A percentile compares a stretch with the other conserved stretches of the same genome.
Conservation (phyloP, 1,140 invertebrate genomes). For the Himalopsyche phryganea region DNA sequence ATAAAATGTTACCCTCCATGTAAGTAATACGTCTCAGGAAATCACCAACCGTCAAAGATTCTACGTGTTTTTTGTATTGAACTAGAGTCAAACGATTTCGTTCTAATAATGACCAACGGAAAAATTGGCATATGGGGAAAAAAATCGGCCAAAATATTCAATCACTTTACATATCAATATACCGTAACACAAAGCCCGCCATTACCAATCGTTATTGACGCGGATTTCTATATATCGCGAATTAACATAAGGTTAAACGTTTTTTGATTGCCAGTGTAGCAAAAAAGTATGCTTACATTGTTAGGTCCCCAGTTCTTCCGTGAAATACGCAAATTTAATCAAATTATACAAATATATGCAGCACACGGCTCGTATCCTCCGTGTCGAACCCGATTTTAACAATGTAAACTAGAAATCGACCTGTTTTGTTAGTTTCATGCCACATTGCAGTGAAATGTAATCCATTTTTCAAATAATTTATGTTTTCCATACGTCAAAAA, state of each 20-base stretch:
- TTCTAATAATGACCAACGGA: too few relatives aligned
- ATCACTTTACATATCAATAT: too few relatives aligned
- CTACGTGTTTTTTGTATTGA: too few relatives aligned
- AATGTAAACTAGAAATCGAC: conserved; percentile 24
- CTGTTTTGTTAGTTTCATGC: conserved; percentile 8
- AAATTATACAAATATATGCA: conserved; percentile 28
- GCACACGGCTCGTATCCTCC: conserved; percentile 27
- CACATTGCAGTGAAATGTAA: conserved; percentile 3
- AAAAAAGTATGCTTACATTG: conserved; percentile 30
- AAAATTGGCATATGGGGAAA: too few relatives aligned
- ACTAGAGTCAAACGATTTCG: too few relatives aligned
- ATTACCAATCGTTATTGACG: conserved; percentile 23
- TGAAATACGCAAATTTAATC: conserved; percentile 11
- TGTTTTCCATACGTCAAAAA: not conserved
- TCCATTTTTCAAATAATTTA: conserved; percentile 12
- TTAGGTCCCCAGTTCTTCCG: conserved; percentile 1
- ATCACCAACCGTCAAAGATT: too few relatives aligned
- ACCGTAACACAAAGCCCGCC: conserved; percentile 12
- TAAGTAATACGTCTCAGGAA: too few relatives aligned
- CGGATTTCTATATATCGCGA: conserved; percentile 15
- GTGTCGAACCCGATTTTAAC: conserved; percentile 1
- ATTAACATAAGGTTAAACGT: conserved; percentile 31
- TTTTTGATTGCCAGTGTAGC: conserved; percentile 25
- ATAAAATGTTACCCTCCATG: too few relatives aligned
- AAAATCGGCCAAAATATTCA: too few relatives aligned